Percentiles rank a stretch among this genome's conserved stretches.
Evolutionary conservation across 2,113 vertebrate species (phyloP).

Genomic region (Mohoua ochrocephala): DNA sequence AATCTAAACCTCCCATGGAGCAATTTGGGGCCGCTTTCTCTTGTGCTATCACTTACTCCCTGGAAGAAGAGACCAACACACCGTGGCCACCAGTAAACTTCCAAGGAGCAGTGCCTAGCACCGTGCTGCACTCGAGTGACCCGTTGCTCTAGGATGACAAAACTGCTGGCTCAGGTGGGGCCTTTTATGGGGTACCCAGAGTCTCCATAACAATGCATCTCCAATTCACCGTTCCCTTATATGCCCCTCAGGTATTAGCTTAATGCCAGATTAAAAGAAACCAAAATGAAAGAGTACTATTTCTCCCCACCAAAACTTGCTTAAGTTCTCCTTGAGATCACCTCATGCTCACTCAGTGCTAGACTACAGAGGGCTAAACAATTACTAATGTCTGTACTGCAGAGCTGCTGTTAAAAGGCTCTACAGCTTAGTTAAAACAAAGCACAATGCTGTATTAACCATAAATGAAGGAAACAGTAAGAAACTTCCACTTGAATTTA

Average conservation of each 20-base stretch:
- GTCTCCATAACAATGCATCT: background rate
- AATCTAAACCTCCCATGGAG: background rate
- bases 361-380: background rate
- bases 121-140: background rate
- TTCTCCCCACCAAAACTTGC: background rate
- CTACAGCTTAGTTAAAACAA: background rate
- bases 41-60: background rate
- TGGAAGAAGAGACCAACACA: background rate
- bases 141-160: background rate
- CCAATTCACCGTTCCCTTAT: background rate
- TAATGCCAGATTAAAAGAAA: background rate
- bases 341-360: background rate
- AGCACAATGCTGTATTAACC: background rate
- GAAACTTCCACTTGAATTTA: background rate
- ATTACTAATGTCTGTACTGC: background rate
- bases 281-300: background rate
- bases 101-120: background rate
- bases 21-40: accelerated
- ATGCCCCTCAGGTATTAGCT: background rate
- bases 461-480: background rate
- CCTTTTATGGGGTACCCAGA: background rate
- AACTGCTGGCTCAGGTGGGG: background rate
- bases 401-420: background rate
- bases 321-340: background rate
- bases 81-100: background rate